Conservation (phyloP, 2,113 vertebrate genomes). For the Crotalus horridus region DNA sequence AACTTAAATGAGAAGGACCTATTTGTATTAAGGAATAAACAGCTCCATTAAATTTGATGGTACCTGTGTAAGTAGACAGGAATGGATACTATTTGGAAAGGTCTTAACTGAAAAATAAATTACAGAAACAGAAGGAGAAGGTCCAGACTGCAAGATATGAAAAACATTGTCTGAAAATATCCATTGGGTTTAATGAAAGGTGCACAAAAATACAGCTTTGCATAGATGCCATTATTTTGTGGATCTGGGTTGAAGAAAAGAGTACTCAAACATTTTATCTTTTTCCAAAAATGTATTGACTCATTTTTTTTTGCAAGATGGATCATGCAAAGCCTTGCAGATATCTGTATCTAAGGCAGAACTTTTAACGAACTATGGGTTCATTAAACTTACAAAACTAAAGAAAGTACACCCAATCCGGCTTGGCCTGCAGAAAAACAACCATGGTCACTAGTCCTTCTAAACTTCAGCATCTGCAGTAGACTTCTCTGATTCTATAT, state of each 20-base stretch:
- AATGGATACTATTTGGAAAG: background rate
- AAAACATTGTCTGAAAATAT: background rate
- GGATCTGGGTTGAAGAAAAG: background rate
- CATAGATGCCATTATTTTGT: background rate
- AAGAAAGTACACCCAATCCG: background rate
- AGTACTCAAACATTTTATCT: background rate
- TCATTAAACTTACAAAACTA: conserved; percentile 28
- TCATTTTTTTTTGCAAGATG: conserved; percentile 4
- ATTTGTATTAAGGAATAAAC: background rate
- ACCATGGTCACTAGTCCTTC: conserved; percentile 15
- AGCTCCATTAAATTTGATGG: background rate
- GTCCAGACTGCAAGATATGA: background rate
- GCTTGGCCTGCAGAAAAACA: background rate
- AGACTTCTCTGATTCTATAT: conserved; percentile 29
- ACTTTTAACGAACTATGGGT: background rate
- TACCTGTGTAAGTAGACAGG: background rate
- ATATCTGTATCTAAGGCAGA: background rate
- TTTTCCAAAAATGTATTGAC: background rate
- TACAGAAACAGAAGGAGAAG: background rate
- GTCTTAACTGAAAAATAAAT: background rate
- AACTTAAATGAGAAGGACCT: background rate
- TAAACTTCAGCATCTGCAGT: conserved; percentile 24
- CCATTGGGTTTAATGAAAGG: background rate
- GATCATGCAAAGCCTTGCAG: background rate
- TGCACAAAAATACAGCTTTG: background rate